A percentile compares a stretch with the other conserved stretches of the same genome.
phyloP scores from a whole-genome alignment of 2,113 vertebrate genomes.

The Chlamydotis undulata region DNA sequence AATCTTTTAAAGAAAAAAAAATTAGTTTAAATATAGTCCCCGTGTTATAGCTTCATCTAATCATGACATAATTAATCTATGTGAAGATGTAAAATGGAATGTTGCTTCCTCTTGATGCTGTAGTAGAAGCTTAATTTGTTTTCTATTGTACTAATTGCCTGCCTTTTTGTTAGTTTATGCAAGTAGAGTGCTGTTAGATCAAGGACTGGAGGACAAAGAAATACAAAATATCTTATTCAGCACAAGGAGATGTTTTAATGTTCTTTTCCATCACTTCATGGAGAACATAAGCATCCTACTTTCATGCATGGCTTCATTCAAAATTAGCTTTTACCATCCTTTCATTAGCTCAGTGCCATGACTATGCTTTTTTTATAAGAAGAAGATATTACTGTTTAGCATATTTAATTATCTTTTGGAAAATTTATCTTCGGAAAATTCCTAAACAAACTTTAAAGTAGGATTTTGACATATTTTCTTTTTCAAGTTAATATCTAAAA shows the following conservation, averaged over 20 bases:
- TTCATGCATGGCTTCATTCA: slow-evolving; percentile 17
- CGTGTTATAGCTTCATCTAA: neutral
- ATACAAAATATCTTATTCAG: neutral
- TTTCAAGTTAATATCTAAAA: neutral
- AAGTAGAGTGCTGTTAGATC: neutral
- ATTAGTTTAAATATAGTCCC: neutral
- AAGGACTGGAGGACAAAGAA: neutral
- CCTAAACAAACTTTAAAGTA: neutral
- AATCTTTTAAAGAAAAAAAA: neutral
- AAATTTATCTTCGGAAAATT: neutral
- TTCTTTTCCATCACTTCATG: neutral
- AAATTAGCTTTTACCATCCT: slow-evolving; percentile 20
- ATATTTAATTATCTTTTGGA: slow-evolving; percentile 39
- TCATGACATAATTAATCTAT: neutral
- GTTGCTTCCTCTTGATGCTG: neutral
- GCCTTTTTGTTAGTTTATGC: neutral
- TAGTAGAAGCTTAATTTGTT: neutral
- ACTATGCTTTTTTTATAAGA: neutral
- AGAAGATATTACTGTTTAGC: neutral
- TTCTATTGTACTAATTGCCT: neutral
- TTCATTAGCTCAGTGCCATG: neutral
- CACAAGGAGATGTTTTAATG: neutral
- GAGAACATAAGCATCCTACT: neutral
- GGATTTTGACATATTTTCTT: neutral
- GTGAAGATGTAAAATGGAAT: neutral